A percentile compares a stretch with the other conserved stretches of the same genome.
Evolutionary conservation across 2,113 vertebrate species (phyloP).

Genomic region (Pseudopodoces humilis): DNA sequence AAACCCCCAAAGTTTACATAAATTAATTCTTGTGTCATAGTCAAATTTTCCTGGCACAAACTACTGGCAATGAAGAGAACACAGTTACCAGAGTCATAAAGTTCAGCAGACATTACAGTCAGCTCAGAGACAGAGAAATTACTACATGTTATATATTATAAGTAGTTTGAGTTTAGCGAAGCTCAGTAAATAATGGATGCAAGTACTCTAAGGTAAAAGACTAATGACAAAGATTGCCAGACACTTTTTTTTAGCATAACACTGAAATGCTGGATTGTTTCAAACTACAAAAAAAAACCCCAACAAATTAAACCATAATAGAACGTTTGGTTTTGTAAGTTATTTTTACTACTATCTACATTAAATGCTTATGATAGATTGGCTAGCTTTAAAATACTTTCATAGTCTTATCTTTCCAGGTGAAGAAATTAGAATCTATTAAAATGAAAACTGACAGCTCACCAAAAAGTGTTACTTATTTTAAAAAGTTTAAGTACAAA

Average conservation of each 20-base stretch:
- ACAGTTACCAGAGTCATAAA: conserved; percentile 61
- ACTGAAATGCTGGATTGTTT: neutral
- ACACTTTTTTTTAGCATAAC: neutral
- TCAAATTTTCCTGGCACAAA: conserved; percentile 77
- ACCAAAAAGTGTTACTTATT: neutral
- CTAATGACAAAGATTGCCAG: neutral
- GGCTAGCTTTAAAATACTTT: neutral
- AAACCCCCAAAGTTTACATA: conserved; percentile 55
- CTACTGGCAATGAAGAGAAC: conserved; percentile 57
- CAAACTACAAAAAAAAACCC: neutral
- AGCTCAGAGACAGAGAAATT: conserved; percentile 16
- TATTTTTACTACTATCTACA: neutral
- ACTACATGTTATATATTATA: neutral
- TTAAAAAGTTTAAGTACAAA: neutral
- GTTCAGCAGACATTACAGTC: conserved; percentile 44
- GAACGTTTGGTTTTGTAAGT: accelerated
- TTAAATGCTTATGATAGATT: neutral
- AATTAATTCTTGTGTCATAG: conserved; percentile 69
- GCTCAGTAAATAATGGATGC: neutral
- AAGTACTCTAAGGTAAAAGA: neutral
- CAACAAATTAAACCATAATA: neutral
- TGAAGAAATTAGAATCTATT: neutral
- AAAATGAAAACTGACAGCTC: neutral
- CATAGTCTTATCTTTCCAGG: neutral
- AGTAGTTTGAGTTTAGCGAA: neutral